These are phyloP conservation scores for Austrolebias charrua DNA, from an alignment of 2,797 vertebrate species.

Conservation along the genomic window DNA sequence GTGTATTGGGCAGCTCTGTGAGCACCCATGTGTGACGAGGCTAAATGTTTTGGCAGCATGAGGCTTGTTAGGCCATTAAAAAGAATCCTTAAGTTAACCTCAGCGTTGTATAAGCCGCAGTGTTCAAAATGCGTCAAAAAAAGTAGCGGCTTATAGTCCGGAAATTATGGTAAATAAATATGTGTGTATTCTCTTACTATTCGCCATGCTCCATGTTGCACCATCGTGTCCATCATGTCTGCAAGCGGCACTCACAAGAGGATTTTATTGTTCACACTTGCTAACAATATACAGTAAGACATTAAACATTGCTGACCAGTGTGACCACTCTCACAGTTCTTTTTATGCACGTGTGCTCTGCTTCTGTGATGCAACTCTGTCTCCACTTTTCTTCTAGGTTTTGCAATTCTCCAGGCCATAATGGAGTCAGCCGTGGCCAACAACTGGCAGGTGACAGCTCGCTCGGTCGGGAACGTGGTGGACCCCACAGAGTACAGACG, in stretches of 20 bases:
- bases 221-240: slow-evolving; percentile 14
- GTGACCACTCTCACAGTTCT: not conserved
- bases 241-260: not conserved
- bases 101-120: no score
- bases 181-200: not conserved
- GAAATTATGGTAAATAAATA: not conserved
- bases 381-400: slow-evolving; percentile 76
- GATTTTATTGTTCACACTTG: slow-evolving; percentile 17
- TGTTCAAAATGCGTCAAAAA: no score
- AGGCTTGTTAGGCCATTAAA: no score
- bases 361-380: slow-evolving; percentile 40
- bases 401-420: slow-evolving; percentile 95
- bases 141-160: no score
- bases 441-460: slow-evolving; percentile 98
- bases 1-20: no score
- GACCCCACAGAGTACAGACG: slow-evolving; percentile 92
- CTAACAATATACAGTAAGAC: not conserved
- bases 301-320: slow-evolving; percentile 1
- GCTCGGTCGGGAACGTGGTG: slow-evolving; percentile 93
- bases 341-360: slow-evolving; percentile 16
- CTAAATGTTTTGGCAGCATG: no score
- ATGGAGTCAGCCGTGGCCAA: slow-evolving; percentile 98
- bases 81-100: no score
- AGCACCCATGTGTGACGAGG: no score
- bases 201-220: not conserved